Conservation (phyloP, 1,140 invertebrate species). For the Megalonaias nervosa region DNA sequence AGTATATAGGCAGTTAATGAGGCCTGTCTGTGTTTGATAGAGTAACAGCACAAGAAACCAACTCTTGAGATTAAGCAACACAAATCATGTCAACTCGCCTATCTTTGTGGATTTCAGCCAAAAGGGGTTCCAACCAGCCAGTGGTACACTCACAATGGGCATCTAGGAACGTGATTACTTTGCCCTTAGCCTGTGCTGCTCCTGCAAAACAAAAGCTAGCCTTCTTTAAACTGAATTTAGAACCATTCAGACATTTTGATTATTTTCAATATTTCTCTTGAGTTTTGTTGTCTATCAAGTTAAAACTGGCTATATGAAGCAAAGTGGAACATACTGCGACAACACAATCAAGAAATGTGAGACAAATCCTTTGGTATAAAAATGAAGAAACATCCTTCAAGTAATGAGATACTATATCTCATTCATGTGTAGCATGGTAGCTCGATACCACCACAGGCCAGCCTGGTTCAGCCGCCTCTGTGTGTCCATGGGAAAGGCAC, state of each 20-base stretch:
- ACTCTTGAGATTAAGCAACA: not conserved
- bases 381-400: no score
- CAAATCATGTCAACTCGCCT: slow-evolving; percentile 67
- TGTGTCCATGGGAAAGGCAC: no score
- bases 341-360: no score
- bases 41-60: not conserved
- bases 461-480: no score
- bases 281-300: no score
- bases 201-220: slow-evolving; percentile 45
- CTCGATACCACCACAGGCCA: no score
- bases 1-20: not conserved
- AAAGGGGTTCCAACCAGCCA: slow-evolving; percentile 94
- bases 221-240: not conserved
- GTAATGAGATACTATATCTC: no score
- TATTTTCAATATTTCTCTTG: no score
- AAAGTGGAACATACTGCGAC: no score
- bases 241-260: not conserved
- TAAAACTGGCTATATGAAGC: no score
- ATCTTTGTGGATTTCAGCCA: slow-evolving; percentile 91
- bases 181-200: slow-evolving; percentile 91
- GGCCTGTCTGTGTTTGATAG: not conserved
- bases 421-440: no score
- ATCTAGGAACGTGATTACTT: slow-evolving; percentile 97
- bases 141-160: slow-evolving; percentile 98
- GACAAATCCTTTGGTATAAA: no score